A percentile compares a stretch with the other conserved stretches of the same genome.
Conservation (phyloP, 2,113 vertebrate species). For the Romanogobio albipinnatus region DNA sequence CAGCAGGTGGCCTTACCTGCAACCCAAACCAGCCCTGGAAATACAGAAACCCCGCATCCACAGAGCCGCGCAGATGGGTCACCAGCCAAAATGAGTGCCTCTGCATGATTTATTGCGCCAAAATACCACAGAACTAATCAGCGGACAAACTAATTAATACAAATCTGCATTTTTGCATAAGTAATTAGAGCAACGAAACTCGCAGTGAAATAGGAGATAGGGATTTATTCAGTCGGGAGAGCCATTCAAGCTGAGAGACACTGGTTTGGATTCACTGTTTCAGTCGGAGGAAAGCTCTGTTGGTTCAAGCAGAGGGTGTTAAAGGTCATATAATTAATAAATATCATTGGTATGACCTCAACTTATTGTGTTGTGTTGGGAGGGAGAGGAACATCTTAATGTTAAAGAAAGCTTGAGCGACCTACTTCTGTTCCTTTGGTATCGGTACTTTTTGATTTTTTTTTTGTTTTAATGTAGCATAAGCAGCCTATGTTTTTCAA, state of each 20-base stretch:
- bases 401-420: not conserved
- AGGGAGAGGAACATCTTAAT: not conserved
- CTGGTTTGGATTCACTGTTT: conserved; percentile 74
- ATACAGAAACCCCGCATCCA: conserved; percentile 79
- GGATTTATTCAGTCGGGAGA: conserved; percentile 77
- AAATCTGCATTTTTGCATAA: conserved; percentile 96
- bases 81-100: conserved; percentile 79
- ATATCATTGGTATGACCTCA: conserved; percentile 75
- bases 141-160: conserved; percentile 92
- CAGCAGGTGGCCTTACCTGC: conserved; percentile 85
- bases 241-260: conserved; percentile 65
- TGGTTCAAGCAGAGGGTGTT: conserved; percentile 84
- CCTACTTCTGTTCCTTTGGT: not conserved
- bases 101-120: conserved; percentile 87
- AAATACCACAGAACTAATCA: conserved; percentile 91
- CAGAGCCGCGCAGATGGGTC: conserved; percentile 79
- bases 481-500: not conserved
- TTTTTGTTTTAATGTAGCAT: too few species aligned
- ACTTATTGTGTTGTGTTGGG: conserved; percentile 3
- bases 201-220: conserved; percentile 83
- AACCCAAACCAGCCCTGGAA: conserved; percentile 80
- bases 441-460: not conserved
- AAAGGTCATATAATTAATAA: conserved; percentile 90
- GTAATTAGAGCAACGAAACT: conserved; percentile 86
- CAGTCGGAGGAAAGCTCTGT: conserved; percentile 76